Evolutionary conservation across 2,888 invertebrate genomes (phyloP), one percentile per base, ranked within the genome.

Genomic region (Arctia plantaginis): DNA sequence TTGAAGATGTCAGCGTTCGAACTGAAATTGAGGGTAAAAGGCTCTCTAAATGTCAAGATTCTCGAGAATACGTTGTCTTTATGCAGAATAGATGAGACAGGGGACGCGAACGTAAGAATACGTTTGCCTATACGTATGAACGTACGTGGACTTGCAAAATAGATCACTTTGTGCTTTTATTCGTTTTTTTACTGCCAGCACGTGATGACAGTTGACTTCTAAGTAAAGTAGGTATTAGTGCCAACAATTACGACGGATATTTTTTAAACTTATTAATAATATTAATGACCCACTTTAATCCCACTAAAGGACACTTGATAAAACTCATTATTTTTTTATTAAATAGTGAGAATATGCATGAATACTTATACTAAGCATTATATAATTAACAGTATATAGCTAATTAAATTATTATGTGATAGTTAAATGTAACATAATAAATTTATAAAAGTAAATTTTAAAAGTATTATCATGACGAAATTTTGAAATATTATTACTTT

Each of bases 1-100:
- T 88, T 87, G 89, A 88, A 90, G 90, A 76, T 71, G 66, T 35
- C 72, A 62, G 88, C 86, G 88, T 86, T 88, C 80, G 79, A 87
- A 84, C 87, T 87, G 87, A 89, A 90, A 90, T 91, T 83, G 89
- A 88, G 86, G 88, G 90, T 87, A 87, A 90, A 89, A 88, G 83
- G 79, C 82, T 82, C 85, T 85, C 83, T 77, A 77, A 85, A 84
- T 77, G 82, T 84, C 80, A 78, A 86, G 85, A 82, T 79, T 83
- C 81, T 81, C 78, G 74, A 80, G 75, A 78, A 78, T 72, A 80
- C 73, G 80, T 85, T 83, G 82, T 85, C 82, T 79, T 82, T 83
- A 85, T 82, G 77, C 69, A 78, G 83, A 82, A 81, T 77, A 75
- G 75, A 77, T 73, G 76, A 75, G 77, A 72, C 74, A 69, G 71